phyloP scores from a whole-genome alignment of 2,113 vertebrate genomes.

The Aspidoscelis tigris region DNA sequence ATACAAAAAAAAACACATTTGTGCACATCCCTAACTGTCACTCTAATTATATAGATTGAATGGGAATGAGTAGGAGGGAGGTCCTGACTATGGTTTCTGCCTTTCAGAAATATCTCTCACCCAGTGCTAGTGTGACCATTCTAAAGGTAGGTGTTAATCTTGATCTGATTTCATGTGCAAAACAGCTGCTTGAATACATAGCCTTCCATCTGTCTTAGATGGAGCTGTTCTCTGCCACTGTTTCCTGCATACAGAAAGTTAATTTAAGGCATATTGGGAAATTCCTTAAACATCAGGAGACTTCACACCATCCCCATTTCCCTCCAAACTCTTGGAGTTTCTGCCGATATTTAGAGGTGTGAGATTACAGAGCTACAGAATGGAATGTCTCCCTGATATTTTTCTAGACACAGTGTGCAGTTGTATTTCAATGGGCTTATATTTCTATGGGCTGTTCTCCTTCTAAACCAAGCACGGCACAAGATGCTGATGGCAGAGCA shows the following conservation, averaged over 20 bases:
- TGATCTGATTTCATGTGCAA: constrained; percentile 76
- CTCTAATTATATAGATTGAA: constrained; percentile 29
- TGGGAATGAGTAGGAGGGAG: background rate
- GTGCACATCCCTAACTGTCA: too few relatives aligned
- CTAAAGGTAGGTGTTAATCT: constrained; percentile 71
- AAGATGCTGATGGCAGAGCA: constrained; percentile 15
- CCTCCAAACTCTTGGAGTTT: constrained; percentile 68
- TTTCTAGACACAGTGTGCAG: constrained; percentile 63
- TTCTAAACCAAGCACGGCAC: constrained; percentile 50
- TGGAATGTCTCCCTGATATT: constrained; percentile 76
- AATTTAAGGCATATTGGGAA: constrained; percentile 82
- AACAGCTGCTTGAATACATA: constrained; percentile 81
- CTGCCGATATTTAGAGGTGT: constrained; percentile 77
- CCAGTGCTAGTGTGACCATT: constrained; percentile 35
- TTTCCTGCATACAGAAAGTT: constrained; percentile 71
- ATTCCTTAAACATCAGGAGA: constrained; percentile 82
- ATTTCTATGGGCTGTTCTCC: constrained; percentile 63
- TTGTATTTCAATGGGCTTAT: constrained; percentile 61
- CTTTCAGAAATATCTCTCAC: constrained; percentile 44
- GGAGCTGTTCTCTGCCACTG: constrained; percentile 64
- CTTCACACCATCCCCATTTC: constrained; percentile 73
- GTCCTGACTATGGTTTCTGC: constrained; percentile 24
- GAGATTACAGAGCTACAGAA: constrained; percentile 63
- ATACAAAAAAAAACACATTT: too few relatives aligned
- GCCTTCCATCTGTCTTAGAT: constrained; percentile 71